Evolutionary conservation across 2,888 invertebrate species (phyloP), one percentile per base, ranked within the genome.

Genomic region (Deroplatys truncata): DNA sequence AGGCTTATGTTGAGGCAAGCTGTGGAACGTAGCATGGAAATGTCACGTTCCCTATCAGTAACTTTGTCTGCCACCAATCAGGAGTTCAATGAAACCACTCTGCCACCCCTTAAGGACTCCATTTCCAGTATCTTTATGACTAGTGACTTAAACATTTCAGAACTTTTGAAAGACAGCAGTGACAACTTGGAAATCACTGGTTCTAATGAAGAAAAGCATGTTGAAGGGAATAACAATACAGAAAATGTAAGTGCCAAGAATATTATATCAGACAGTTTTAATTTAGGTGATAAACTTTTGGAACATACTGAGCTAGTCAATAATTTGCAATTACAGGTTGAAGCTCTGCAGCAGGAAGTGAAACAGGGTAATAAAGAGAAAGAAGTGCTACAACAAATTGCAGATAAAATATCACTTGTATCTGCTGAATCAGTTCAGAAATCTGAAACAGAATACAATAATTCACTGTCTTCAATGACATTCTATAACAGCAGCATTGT

Each of bases 311-410:
- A 72, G 28, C 10, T 90, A 92, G 93, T 86, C 92, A 93, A 88
- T 90, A 92, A 72, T 5, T 91, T 94, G 88, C 91, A 93, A 84
- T 92, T 92, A 86, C 93, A 94, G 92, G 92, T 94, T 31, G 92
- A 93, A 56, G 92, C 93, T 90, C 91, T 94, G 43, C 93, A 89
- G 89, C 90, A 91, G 84, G 90, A 88, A 82, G 35, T 90, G 25
- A 43, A 49, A 72, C 88, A 90, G 90, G 82, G 88, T 28, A 85
- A 90, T 31, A 83, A 31, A 72, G 89, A 89, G 89, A 86, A 86
- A 20, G 86, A 86, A 49, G 8, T 15, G 15, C 25, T 4, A 25
- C 20, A 20, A 72, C 20, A 72, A 20, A 20, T 72, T 72, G 56
- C 56, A 72, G 20, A 20, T 25, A 72, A 25, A 72, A 72, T 20